phyloP scores from a whole-genome alignment of 2,888 invertebrate species.

The Dryobota labecula region DNA sequence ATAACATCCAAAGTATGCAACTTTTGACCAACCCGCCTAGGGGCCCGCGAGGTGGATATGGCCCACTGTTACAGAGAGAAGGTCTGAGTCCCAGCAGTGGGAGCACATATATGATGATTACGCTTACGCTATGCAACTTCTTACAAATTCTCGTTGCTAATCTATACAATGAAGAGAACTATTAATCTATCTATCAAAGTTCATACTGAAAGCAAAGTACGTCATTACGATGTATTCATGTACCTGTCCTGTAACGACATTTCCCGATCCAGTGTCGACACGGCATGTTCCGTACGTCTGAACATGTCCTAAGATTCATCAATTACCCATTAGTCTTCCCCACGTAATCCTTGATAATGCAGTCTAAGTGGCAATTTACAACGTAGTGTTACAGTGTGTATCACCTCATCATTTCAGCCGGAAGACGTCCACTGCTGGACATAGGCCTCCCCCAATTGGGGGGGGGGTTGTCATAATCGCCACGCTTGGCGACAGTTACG shows the following conservation, averaged over 20 bases:
- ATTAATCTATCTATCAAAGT: not conserved
- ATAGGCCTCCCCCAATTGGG: too few species aligned
- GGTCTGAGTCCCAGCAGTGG: not conserved
- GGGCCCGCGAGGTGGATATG: not conserved
- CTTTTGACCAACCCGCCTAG: not conserved
- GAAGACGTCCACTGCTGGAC: too few species aligned
- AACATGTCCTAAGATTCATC: conserved; percentile 43
- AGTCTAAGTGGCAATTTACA: conserved; percentile 14
- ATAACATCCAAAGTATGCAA: not conserved
- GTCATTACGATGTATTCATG: not conserved
- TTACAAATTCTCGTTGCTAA: too few species aligned
- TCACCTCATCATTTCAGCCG: too few species aligned
- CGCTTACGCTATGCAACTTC: not conserved
- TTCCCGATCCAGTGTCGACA: conserved; percentile 18
- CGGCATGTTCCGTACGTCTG: conserved; percentile 21
- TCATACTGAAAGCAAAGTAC: not conserved
- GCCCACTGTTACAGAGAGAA: not conserved
- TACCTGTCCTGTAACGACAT: conserved; percentile 10
- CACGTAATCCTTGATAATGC: conserved; percentile 33
- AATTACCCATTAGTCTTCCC: conserved; percentile 33
- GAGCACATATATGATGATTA: not conserved
- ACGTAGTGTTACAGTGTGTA: not conserved
- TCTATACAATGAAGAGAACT: not conserved
- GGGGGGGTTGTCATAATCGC: too few species aligned
- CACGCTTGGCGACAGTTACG: too few species aligned